Percentiles rank a stretch among this genome's conserved stretches.
These are phyloP conservation scores for Empis stercorea DNA, from an alignment of 2,888 invertebrate genomes.

Conservation along the genomic window DNA sequence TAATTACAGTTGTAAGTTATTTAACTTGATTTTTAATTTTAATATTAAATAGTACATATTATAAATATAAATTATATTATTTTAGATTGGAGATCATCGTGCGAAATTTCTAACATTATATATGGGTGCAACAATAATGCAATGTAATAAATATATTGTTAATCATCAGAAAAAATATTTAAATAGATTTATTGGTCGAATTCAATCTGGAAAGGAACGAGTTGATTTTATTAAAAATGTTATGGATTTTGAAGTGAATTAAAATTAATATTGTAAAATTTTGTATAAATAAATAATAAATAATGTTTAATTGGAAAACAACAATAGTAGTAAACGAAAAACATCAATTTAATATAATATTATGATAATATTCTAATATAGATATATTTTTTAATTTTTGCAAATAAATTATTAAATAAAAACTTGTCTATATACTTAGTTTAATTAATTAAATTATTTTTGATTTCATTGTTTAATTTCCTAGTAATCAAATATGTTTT, in stretches of 20 bases:
- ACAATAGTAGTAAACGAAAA: no score
- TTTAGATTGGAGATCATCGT: slow-evolving; percentile 43
- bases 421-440: no score
- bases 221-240: slow-evolving; percentile 38
- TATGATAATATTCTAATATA: no score
- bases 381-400: no score
- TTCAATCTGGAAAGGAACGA: slow-evolving; percentile 50
- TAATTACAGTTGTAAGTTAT: slow-evolving; percentile 42
- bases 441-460: no score
- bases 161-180: slow-evolving; percentile 53
- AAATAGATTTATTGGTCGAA: slow-evolving; percentile 46
- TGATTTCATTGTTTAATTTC: no score
- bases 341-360: no score
- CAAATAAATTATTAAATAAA: no score
- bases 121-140: slow-evolving; percentile 64
- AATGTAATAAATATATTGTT: slow-evolving; percentile 62
- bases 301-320: no score
- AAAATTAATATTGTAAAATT: slow-evolving; percentile 1
- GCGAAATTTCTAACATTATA: slow-evolving; percentile 55
- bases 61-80: slow-evolving; percentile 1
- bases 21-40: no score
- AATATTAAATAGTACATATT: background rate
- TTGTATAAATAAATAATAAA: no score
- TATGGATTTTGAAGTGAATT: slow-evolving; percentile 28
- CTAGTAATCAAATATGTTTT: no score